Evolutionary conservation across 2,888 invertebrate genomes (phyloP).

Genomic region (Sinhomidia bicolor): DNA sequence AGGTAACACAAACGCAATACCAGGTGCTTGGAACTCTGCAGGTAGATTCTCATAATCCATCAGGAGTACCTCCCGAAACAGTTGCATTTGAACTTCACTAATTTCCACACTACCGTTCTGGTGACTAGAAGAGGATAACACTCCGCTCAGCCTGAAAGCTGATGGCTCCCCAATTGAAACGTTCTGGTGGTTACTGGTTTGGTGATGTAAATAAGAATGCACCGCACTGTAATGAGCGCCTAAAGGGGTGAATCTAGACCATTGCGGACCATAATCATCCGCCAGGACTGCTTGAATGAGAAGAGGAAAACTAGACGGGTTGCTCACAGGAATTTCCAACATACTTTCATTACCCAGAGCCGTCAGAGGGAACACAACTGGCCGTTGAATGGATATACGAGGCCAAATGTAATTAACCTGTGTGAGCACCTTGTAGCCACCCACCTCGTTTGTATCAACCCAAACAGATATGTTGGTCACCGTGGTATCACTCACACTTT

Average conservation of each 20-base stretch:
- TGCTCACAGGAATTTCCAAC: constrained; percentile 81
- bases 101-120: constrained; percentile 76
- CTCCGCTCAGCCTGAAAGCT: constrained; percentile 69
- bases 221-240: not conserved
- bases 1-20: constrained; percentile 85
- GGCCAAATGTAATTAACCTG: constrained; percentile 79
- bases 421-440: constrained; percentile 79
- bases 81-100: constrained; percentile 77
- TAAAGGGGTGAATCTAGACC: constrained; percentile 67
- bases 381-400: constrained; percentile 74
- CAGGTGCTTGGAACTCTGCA: constrained; percentile 81
- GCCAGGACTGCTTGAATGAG: constrained; percentile 88
- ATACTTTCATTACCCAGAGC: constrained; percentile 78
- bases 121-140: constrained; percentile 79
- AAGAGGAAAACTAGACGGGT: constrained; percentile 87
- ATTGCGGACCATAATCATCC: constrained; percentile 77
- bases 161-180: constrained; percentile 44
- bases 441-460: constrained; percentile 78
- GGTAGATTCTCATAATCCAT: constrained; percentile 15
- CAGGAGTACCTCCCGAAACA: constrained; percentile 76
- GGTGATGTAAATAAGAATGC: not conserved
- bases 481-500: constrained; percentile 77
- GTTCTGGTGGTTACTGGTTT: constrained; percentile 11
- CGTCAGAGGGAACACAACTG: constrained; percentile 79
- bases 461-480: constrained; percentile 80